These are phyloP conservation scores for Lasioglossum lativentre DNA, from an alignment of 2,888 invertebrate genomes.

Conservation along the genomic window DNA sequence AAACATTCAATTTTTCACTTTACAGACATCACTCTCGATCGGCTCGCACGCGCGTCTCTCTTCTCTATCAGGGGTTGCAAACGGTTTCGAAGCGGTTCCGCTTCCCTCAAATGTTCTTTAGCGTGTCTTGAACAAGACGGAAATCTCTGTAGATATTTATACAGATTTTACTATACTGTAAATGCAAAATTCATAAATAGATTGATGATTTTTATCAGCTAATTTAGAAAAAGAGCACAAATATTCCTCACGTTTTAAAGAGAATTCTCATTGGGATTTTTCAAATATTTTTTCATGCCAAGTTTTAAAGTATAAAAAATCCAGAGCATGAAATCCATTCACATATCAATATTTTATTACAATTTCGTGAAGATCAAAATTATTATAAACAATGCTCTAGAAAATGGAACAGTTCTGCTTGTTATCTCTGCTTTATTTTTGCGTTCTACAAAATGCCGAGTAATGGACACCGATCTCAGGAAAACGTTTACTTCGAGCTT, in stretches of 20 bases:
- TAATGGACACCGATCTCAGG: not conserved
- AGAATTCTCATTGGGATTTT: not conserved
- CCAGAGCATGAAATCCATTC: too few species aligned
- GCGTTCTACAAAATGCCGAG: not conserved
- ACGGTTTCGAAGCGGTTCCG: not conserved
- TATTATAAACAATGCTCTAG: too few species aligned
- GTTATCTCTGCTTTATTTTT: not conserved
- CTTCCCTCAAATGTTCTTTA: not conserved
- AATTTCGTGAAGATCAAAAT: not conserved
- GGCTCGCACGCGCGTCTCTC: not conserved
- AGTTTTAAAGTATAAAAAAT: not conserved
- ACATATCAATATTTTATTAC: too few species aligned
- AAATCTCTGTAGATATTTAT: not conserved
- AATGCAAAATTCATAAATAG: not conserved
- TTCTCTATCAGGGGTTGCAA: not conserved
- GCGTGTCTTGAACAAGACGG: not conserved
- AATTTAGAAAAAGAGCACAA: not conserved
- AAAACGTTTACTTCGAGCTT: too few species aligned
- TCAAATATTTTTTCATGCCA: not conserved
- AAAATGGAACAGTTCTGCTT: not conserved
- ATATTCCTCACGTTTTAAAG: not conserved
- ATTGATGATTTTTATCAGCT: not conserved
- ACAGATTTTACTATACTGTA: not conserved
- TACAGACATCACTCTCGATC: not conserved
- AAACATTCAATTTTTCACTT: conserved; percentile 71